phyloP scores from a whole-genome alignment of 2,888 invertebrate genomes.

The Heliconius erato region DNA sequence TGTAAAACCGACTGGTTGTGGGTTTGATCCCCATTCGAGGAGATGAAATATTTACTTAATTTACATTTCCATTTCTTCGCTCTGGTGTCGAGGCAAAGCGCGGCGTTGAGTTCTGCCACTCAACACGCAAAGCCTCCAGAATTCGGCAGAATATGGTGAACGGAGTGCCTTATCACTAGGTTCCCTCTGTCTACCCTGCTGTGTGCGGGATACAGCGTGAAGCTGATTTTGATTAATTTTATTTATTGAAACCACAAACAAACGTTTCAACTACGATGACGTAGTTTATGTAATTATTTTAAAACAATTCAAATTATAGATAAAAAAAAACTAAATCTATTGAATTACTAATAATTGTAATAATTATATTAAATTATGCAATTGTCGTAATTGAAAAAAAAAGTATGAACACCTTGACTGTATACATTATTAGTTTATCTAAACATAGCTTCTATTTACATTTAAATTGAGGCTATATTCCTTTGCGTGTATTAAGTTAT shows the following conservation, averaged over 20 bases:
- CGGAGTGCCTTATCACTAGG: too few species aligned
- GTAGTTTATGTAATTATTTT: not conserved
- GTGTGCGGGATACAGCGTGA: too few species aligned
- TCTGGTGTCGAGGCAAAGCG: too few species aligned
- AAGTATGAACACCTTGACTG: conserved; percentile 3
- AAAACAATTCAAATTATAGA: not conserved
- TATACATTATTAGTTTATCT: not conserved
- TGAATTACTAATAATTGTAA: conserved; percentile 16
- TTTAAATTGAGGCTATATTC: conserved; percentile 17
- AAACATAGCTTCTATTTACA: not conserved
- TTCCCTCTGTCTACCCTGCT: too few species aligned
- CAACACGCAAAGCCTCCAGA: too few species aligned
- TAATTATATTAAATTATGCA: conserved; percentile 7
- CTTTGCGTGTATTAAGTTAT: conserved; percentile 25
- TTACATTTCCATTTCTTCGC: too few species aligned
- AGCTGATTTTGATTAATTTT: too few species aligned
- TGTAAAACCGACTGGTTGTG: too few species aligned
- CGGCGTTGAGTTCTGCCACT: too few species aligned
- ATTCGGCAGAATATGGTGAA: too few species aligned
- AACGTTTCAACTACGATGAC: not conserved
- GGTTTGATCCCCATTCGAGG: too few species aligned
- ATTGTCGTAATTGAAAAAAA: conserved; percentile 22
- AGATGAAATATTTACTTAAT: too few species aligned
- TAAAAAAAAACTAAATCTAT: not conserved
- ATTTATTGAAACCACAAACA: not conserved